A percentile compares a stretch with the other conserved stretches of the same genome.
These are phyloP conservation scores for Acanthosoma haemorrhoidale DNA, from an alignment of 2,888 invertebrate species.

Conservation along the genomic window DNA sequence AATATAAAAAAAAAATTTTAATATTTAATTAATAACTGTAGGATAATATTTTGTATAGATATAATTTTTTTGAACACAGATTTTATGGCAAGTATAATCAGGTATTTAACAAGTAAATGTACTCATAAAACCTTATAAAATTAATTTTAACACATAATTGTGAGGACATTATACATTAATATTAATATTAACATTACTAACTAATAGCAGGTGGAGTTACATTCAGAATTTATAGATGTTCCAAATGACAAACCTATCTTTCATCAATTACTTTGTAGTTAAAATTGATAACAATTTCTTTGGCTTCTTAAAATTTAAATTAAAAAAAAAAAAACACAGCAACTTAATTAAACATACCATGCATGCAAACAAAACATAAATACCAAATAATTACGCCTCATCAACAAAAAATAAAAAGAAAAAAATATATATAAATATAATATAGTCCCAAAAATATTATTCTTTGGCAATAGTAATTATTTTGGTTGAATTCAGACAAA, in stretches of 20 bases:
- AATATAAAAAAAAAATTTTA: not conserved
- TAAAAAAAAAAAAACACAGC: no score
- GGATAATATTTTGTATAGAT: not conserved
- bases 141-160: no score
- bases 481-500: not conserved
- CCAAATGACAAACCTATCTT: not conserved
- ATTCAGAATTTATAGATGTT: not conserved
- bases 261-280: conserved; percentile 6
- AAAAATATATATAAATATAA: not conserved
- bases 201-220: not conserved
- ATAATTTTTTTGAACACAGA: not conserved
- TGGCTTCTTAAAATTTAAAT: no score
- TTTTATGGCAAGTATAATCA: not conserved
- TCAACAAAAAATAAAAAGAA: not conserved
- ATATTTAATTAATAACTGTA: not conserved
- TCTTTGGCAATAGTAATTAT: not conserved
- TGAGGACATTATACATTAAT: no score
- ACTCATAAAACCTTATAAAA: no score
- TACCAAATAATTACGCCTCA: no score
- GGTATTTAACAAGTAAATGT: no score
- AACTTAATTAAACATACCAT: not conserved
- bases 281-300: not conserved
- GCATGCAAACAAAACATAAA: not conserved
- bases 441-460: not conserved
- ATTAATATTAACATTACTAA: no score